Evolutionary conservation across 2,113 vertebrate genomes (phyloP), one percentile per base, ranked within the genome.

Genomic region (Lycaon pictus): DNA sequence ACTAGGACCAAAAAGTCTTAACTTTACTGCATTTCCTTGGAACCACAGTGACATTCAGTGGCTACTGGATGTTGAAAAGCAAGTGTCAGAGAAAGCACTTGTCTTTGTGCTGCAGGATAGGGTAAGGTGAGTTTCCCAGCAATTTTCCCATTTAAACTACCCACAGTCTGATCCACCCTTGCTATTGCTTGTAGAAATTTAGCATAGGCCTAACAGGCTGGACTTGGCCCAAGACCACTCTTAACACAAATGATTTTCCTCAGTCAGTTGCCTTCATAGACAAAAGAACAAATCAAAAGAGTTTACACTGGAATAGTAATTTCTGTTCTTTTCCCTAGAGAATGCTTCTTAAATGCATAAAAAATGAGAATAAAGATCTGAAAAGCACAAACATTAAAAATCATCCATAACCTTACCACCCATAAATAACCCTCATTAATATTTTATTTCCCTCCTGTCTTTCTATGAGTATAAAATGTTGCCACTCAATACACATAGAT

Each of bases 21-120:
- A 43, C 10, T 35, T 71, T 5, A 25, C 1, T 23, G 86, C 53
- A 65, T 82, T 93, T 96, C 89, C 95, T 96, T 96, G 96, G 98
- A 96, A 74, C 98, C 96, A 98, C 95, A 98, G 96, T 98, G 99
- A 98, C 98, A 98, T 98, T 98, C 96, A 98, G 98, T 96, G 98
- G 98, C 22, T 76, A 96, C 32, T 58, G 51, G 25, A 95, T 72
- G 83, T 16, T 95, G 81, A 74, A 95, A 97, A 97, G 81, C 37
- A 88, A 96, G 79, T 87, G 8, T 53, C 3, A 92, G 58, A 60
- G 17, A 90, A 92, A 96, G n/a, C 35, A 83, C 7, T 93, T 91
- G 20, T 80, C 69, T 97, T 93, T 79, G 16, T 69, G 25, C 20
- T 53, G 27, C 32, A 87, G 58, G 35, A 76, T 63, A 7, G 8